Conservation (phyloP, 2,888 invertebrate genomes). For the Trissolcus brochymenae region DNA sequence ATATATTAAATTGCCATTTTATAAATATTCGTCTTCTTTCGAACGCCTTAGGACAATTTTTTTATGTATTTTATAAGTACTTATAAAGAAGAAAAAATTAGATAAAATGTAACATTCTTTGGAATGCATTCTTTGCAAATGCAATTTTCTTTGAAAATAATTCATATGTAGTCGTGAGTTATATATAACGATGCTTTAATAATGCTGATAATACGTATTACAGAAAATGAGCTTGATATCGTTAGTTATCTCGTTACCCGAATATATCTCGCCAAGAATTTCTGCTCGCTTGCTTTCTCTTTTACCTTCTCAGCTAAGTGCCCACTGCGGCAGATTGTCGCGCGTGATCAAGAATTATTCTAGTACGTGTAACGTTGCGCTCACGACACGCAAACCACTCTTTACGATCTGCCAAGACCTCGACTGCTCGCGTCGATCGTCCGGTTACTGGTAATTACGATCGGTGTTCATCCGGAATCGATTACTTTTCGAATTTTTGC, state of each 20-base stretch:
- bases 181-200: constrained; percentile 53
- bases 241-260: constrained; percentile 56
- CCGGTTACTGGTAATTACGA: constrained; percentile 67
- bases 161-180: constrained; percentile 28
- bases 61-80: background rate
- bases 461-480: constrained; percentile 66
- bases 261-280: constrained; percentile 18
- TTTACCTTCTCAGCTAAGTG: constrained; percentile 12
- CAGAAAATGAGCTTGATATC: constrained; percentile 55
- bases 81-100: constrained; percentile 27
- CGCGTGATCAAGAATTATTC: constrained; percentile 58
- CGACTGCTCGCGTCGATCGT: constrained; percentile 66
- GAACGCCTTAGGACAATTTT: background rate
- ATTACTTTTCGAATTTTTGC: constrained; percentile 66
- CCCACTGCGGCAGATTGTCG: constrained; percentile 45
- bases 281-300: constrained; percentile 26
- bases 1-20: background rate
- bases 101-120: constrained; percentile 36
- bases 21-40: background rate
- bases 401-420: constrained; percentile 68
- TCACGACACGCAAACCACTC: constrained; percentile 64
- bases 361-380: constrained; percentile 60
- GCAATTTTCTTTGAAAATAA: too few species aligned
- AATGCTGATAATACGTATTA: constrained; percentile 56
- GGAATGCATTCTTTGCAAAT: too few species aligned